Base-by-base conservation (phyloP, 2,113 vertebrate genomes). In the Planiliza haematocheilus region DNA sequence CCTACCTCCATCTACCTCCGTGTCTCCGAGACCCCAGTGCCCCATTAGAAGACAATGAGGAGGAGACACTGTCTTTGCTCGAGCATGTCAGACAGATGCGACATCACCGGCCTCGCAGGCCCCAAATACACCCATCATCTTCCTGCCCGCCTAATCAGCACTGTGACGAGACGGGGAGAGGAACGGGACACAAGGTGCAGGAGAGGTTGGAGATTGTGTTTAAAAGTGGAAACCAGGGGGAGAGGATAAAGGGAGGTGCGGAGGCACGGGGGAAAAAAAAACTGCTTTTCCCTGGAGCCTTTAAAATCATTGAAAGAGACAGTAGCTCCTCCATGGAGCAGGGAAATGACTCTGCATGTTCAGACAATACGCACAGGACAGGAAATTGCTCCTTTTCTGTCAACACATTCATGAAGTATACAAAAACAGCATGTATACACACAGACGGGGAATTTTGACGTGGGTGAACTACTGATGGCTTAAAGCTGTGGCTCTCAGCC, bases 71-170 rank as follows among this genome's bases (percentile, higher is more conserved):
- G 71, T 75, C 81, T 86, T 81, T 79, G 51, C 79, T 68, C 11
- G 43, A 82, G 84, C 86, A 63, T 67, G 85, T 86, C 85, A 81
- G 81, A 87, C 81, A 74, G 79, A 83, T 75, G 67, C 49, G 37
- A 79, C 77, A 81, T 75, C 70, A 24, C 10, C 39, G 30, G 74
- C 80, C 81, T 64, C 30, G 16, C 51, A 56, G 79, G 62, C 63
- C 79, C 74, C 67, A 74, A 71, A 87, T 82, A 77, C 70, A 87
- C 73, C 55, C 74, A 79, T 86, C 89, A 86, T 77, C 77, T 65
- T 61, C 58, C 77, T 77, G 79, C 74, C 67, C 77, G 61, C 74
- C 73, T 70, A 58, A 85, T 84, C 82, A 82, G 64, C 39, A 14
- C 63, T 8, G 63, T 18, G 61, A 63, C 67, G 78, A 82, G 81